Evolutionary conservation across 2,797 vertebrate genomes (phyloP), one percentile per base, ranked within the genome.

Genomic region (Coregonus suidteri): DNA sequence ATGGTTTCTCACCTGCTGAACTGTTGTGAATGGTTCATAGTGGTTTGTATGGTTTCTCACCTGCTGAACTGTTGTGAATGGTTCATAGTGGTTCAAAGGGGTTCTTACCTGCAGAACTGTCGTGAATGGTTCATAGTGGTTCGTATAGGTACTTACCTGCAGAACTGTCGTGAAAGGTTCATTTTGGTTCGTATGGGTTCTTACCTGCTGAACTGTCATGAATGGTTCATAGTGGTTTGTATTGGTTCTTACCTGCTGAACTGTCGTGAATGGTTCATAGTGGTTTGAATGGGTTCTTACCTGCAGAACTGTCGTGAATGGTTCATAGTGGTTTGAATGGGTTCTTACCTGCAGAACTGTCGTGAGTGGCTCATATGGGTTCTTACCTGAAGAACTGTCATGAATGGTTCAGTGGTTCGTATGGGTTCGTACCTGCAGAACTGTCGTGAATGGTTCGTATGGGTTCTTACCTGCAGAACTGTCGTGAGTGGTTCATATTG

Each of bases 11-110:
- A 99, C 98, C 98, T 99, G 97, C 98, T 99, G 95, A 98, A 99
- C 93, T 99, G 98, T 86, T 97, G 95, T 71, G 98, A 99, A 94
- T 99, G 97, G 89, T 99, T 99, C 98, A 99, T 99, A 95, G 7
- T 30, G 14, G 59, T 20, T 64, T 1, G 13, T 7, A 65, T 11
- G 11, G 64, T 13, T 34, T 67, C 66, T 67, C 88, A 99, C 98
- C 98, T 99, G 97, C 98, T 99, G 95, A 98, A 99, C 93, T 99
- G 98, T 86, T 97, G 95, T 71, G 98, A 99, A 94, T 99, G 97
- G 89, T 99, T 99, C 98, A 99, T 99, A 95, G 1, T 37, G 34
- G 4, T 35, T 35, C 6, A n/a, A n/a, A n/a, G n/a, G n/a, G n/a
- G n/a, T n/a, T n/a, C n/a, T 37, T 6, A 99, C 98, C 98, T 99